Percentiles rank a stretch among this genome's conserved stretches.
phyloP scores from a whole-genome alignment of 2,797 vertebrate genomes.

The Siniperca obscura region DNA sequence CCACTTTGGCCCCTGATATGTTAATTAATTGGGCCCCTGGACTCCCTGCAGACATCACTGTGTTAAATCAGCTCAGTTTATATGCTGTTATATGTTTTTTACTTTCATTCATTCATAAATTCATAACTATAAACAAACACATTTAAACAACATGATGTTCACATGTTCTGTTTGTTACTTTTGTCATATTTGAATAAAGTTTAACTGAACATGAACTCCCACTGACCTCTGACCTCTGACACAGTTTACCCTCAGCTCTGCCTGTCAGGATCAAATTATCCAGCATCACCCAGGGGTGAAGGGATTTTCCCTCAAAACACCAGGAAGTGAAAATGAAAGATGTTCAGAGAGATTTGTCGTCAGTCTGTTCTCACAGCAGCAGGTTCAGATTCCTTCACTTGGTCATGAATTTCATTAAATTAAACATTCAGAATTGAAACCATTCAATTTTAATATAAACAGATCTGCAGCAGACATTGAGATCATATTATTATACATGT shows the following conservation, averaged over 20 bases:
- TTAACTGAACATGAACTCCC: neutral
- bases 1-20: neutral
- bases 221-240: neutral
- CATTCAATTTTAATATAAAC: too few relatives aligned
- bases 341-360: too few relatives aligned
- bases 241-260: neutral
- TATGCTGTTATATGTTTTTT: constrained; percentile 2
- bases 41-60: constrained; percentile 35
- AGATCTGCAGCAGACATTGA: too few relatives aligned
- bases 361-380: too few relatives aligned
- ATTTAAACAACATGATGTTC: constrained; percentile 11
- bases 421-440: too few relatives aligned
- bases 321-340: too few relatives aligned
- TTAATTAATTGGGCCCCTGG: neutral
- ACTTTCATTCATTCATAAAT: neutral
- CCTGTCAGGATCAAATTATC: neutral
- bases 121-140: constrained; percentile 9
- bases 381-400: too few relatives aligned
- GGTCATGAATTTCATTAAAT: too few relatives aligned
- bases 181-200: constrained; percentile 57
- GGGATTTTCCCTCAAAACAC: too few relatives aligned
- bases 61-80: constrained; percentile 39
- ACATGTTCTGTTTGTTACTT: constrained; percentile 29
- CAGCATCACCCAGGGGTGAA: too few relatives aligned
- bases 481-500: too few relatives aligned